Conservation (phyloP, 2,113 vertebrate species). For the Passer montanus region DNA sequence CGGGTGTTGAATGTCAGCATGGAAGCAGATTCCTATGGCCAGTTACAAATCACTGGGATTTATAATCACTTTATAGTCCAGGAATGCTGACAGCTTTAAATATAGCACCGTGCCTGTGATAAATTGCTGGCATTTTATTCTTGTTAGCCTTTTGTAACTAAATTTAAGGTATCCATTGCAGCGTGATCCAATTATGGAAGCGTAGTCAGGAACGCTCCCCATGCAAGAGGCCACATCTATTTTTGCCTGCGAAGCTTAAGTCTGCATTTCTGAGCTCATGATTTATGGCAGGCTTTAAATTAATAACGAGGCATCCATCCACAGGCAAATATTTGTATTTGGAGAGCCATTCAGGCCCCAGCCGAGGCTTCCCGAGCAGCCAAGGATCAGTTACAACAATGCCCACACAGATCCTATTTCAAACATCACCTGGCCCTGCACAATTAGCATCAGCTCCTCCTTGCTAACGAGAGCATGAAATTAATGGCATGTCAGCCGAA, state of each 20-base stretch:
- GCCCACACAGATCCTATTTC: conserved; percentile 12
- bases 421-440: not conserved
- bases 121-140: conserved; percentile 56
- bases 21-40: conserved; percentile 32
- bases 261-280: conserved; percentile 65
- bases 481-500: not conserved
- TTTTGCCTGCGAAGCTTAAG: conserved; percentile 52
- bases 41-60: conserved; percentile 37
- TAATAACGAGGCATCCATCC: conserved; percentile 55
- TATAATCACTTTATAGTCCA: conserved; percentile 20
- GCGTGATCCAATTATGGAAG: conserved; percentile 58
- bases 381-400: not conserved
- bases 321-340: conserved; percentile 68
- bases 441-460: not conserved
- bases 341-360: conserved; percentile 2
- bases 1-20: not conserved
- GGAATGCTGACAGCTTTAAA: conserved; percentile 56
- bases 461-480: not conserved
- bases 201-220: conserved; percentile 36
- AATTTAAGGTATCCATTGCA: conserved; percentile 66
- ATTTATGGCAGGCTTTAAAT: conserved; percentile 75
- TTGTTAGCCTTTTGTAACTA: conserved; percentile 53
- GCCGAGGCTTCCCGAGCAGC: not conserved
- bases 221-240: conserved; percentile 36
- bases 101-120: conserved; percentile 29